Percentiles rank a stretch among this genome's conserved stretches.
Conservation (phyloP, 2,113 vertebrate species). For the Rhea pennata region DNA sequence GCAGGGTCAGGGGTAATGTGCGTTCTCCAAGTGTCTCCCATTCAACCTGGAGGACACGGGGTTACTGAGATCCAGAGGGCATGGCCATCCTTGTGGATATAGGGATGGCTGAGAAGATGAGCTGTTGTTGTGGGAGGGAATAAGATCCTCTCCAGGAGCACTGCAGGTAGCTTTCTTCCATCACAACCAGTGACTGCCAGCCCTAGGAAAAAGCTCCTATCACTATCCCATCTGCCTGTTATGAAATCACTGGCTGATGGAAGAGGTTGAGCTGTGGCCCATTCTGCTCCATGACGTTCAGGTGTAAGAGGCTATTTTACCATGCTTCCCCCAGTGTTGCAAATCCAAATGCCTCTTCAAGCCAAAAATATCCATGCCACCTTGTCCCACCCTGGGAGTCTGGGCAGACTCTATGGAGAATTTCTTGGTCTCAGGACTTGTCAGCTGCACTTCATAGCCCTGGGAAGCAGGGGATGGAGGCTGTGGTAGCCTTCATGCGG, state of each 20-base stretch:
- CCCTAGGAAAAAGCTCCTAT: too few species aligned
- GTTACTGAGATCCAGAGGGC: too few species aligned
- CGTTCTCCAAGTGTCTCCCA: too few species aligned
- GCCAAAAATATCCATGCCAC: not conserved
- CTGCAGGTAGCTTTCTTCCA: too few species aligned
- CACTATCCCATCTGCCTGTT: too few species aligned
- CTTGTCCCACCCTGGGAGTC: not conserved
- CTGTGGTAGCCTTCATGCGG: not conserved
- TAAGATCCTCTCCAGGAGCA: too few species aligned
- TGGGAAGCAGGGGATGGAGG: not conserved
- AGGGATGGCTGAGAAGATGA: too few species aligned
- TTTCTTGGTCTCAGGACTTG: not conserved
- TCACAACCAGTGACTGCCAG: too few species aligned
- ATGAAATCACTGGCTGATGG: not conserved
- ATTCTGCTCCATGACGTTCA: not conserved
- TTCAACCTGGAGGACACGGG: too few species aligned
- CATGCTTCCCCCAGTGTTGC: not conserved
- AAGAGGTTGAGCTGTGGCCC: not conserved
- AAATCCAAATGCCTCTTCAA: not conserved
- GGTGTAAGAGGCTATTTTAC: not conserved
- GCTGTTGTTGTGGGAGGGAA: too few species aligned
- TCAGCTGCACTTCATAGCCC: not conserved
- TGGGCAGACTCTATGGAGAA: not conserved
- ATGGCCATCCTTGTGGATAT: too few species aligned
- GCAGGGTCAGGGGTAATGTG: too few species aligned